Conservation (phyloP, 2,113 vertebrate species). For the Brachypodius melanocephalos region DNA sequence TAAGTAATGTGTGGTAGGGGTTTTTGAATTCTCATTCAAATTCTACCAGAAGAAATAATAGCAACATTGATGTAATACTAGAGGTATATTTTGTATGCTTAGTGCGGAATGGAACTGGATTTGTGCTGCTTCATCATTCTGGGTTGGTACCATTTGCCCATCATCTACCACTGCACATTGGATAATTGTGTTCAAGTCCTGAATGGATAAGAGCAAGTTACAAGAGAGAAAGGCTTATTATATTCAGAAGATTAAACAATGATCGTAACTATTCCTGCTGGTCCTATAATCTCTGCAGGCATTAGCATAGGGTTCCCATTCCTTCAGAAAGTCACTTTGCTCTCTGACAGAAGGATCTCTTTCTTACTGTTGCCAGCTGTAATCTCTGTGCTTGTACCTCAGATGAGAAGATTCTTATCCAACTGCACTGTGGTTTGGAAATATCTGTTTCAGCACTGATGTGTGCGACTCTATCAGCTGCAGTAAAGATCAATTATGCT, state of each 20-base stretch:
- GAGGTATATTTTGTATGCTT: neutral
- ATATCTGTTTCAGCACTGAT: neutral
- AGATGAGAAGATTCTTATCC: slow-evolving; percentile 31
- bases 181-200: neutral
- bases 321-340: neutral
- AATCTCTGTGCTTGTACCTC: neutral
- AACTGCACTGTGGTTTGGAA: neutral
- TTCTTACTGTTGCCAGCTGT: neutral
- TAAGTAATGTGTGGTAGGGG: neutral
- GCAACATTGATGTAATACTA: neutral
- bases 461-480: neutral
- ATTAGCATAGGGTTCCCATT: neutral
- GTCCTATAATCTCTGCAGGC: neutral
- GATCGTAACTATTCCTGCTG: neutral
- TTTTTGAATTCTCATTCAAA: neutral
- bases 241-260: slow-evolving; percentile 1
- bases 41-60: neutral
- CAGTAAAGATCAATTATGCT: neutral
- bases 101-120: neutral
- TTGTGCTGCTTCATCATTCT: neutral
- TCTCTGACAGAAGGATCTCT: neutral
- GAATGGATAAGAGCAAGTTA: neutral
- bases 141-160: neutral
- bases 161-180: neutral
- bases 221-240: neutral